A percentile compares a stretch with the other conserved stretches of the same genome.
phyloP scores from a whole-genome alignment of 2,888 invertebrate genomes.

The Cylindroiulus punctatus region DNA sequence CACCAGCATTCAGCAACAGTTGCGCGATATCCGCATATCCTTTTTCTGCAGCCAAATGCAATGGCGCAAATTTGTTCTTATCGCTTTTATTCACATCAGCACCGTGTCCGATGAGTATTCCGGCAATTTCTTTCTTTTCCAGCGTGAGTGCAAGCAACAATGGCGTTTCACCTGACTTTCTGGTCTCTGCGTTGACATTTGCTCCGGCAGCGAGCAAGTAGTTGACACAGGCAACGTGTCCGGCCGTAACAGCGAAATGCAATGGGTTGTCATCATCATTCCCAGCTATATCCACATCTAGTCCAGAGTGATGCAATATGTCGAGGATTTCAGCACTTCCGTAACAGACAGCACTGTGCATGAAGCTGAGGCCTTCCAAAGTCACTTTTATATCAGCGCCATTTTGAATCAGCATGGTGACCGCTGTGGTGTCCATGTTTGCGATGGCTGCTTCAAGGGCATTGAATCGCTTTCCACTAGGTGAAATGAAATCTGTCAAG shows the following conservation, averaged over 20 bases:
- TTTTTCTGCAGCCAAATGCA: neutral
- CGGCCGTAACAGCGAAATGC: neutral
- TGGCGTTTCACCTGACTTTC: neutral
- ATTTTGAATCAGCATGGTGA: neutral
- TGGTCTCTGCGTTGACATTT: neutral
- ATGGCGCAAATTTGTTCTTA: neutral
- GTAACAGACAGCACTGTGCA: neutral
- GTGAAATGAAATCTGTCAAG: neutral
- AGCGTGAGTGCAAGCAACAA: neutral
- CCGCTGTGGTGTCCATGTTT: neutral
- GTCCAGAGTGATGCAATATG: neutral
- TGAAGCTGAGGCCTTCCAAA: neutral
- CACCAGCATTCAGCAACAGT: neutral
- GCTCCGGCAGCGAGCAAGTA: neutral
- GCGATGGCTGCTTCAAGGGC: neutral
- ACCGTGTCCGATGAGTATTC: neutral
- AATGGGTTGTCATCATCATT: neutral
- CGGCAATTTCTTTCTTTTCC: neutral
- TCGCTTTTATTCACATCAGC: neutral
- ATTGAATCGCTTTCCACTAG: neutral
- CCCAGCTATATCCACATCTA: neutral
- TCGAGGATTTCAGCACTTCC: neutral
- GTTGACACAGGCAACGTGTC: neutral
- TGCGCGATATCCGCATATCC: too few relatives aligned
- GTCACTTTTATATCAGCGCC: neutral